These are phyloP conservation scores for Paramuricea clavata DNA, from an alignment of 92 coral and sea anemone genomes.

Conservation along the genomic window DNA sequence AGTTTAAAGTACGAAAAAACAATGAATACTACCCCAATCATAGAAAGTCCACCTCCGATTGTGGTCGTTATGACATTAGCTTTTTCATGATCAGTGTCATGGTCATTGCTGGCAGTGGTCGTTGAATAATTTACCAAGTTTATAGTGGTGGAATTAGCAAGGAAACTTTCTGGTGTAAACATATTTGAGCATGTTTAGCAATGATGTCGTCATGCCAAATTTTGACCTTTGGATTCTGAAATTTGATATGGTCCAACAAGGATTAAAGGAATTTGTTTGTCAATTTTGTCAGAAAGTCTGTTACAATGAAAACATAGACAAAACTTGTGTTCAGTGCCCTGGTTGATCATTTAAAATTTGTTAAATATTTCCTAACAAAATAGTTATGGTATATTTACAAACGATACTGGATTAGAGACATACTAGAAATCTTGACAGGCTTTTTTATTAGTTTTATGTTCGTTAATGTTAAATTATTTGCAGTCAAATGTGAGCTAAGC, in stretches of 20 bases:
- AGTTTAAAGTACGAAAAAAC: constrained; percentile 5
- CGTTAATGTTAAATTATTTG: no score
- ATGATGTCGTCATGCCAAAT: background rate
- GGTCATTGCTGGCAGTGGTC: background rate
- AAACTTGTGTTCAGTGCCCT: no score
- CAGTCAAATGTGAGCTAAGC: no score
- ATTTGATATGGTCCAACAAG: background rate
- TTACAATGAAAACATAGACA: no score
- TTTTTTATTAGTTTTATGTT: no score
- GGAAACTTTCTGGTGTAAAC: background rate
- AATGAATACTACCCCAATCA: constrained; percentile 15
- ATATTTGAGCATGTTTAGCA: background rate
- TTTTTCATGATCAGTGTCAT: background rate
- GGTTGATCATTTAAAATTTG: no score
- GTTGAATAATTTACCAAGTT: background rate
- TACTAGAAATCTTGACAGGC: no score
- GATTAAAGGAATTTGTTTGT: background rate
- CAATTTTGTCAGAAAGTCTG: background rate
- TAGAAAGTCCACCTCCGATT: constrained; percentile 34
- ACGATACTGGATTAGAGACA: no score
- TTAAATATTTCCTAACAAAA: no score
- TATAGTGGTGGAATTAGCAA: background rate
- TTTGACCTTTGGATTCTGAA: constrained; percentile 10
- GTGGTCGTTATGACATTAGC: constrained; percentile 50
- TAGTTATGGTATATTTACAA: no score